phyloP scores from a whole-genome alignment of 1,140 invertebrate genomes.

The Euwallacea similis region DNA sequence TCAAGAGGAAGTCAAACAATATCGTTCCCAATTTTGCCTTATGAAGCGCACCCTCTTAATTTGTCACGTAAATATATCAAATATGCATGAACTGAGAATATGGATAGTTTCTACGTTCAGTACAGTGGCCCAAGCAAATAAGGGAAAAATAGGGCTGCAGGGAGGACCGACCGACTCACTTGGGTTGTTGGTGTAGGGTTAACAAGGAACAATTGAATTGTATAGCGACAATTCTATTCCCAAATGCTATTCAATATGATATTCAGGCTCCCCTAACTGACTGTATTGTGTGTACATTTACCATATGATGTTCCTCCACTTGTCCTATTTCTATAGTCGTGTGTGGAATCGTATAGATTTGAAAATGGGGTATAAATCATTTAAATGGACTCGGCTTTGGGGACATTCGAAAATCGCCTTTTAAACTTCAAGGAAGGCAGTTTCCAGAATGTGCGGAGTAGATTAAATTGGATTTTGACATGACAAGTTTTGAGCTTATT shows the following conservation, averaged over 20 bases:
- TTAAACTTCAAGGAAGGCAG: no score
- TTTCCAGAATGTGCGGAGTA: no score
- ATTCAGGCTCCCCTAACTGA: constrained; percentile 45
- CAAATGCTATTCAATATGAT: constrained; percentile 49
- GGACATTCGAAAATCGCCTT: not conserved
- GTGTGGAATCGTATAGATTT: constrained; percentile 40
- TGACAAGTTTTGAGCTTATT: no score
- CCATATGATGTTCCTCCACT: constrained; percentile 49
- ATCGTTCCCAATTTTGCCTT: constrained; percentile 45
- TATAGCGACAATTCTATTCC: constrained; percentile 50
- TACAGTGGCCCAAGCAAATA: constrained; percentile 39
- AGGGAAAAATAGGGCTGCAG: not conserved
- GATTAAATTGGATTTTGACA: no score
- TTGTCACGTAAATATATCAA: constrained; percentile 55
- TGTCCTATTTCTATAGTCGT: constrained; percentile 40
- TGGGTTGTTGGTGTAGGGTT: constrained; percentile 50
- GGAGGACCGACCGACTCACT: not conserved
- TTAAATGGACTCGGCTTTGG: constrained; percentile 36
- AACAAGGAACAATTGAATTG: constrained; percentile 54
- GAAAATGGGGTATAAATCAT: constrained; percentile 41
- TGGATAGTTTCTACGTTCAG: constrained; percentile 45
- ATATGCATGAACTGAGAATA: constrained; percentile 52
- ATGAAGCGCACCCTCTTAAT: constrained; percentile 45
- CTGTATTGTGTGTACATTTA: constrained; percentile 49
- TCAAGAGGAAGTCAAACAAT: constrained; percentile 45